Evolutionary conservation across 2,113 vertebrate species (phyloP).

Genomic region (Pelusios castaneus): DNA sequence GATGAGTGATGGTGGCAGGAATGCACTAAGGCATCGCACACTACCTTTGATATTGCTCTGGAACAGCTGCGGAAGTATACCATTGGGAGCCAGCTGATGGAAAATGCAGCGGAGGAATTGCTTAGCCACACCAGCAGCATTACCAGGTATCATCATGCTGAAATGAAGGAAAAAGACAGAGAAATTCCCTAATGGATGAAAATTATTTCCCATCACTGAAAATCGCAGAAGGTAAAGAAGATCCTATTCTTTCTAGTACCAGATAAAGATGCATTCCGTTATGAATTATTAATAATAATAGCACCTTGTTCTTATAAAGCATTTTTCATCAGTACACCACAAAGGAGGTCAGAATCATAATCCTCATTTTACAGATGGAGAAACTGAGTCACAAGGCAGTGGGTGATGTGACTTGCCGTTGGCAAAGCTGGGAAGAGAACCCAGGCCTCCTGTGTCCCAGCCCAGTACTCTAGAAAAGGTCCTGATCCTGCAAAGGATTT

Average conservation of each 20-base stretch:
- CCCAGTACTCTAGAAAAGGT: not conserved
- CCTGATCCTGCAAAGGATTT: not conserved
- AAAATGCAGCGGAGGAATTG: slow-evolving; percentile 98
- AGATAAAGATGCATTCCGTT: not conserved
- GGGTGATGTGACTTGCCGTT: not conserved
- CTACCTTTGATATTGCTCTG: slow-evolving; percentile 98
- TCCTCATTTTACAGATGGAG: not conserved
- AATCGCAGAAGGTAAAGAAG: not conserved
- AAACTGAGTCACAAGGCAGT: not conserved
- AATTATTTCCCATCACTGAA: not conserved
- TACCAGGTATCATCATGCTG: slow-evolving; percentile 98
- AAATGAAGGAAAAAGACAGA: not conserved
- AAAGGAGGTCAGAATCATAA: not conserved
- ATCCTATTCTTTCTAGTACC: not conserved
- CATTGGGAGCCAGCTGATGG: slow-evolving; percentile 97
- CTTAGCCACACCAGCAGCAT: slow-evolving; percentile 97
- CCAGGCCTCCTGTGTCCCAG: not conserved
- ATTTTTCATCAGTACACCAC: not conserved
- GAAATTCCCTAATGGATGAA: not conserved
- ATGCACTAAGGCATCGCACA: not conserved
- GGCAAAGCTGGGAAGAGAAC: not conserved
- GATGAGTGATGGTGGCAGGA: not conserved
- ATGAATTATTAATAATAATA: not conserved
- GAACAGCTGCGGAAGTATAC: slow-evolving; percentile 97
- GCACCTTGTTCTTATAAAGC: not conserved